Evolutionary conservation across 2,888 invertebrate genomes (phyloP), one percentile per base, ranked within the genome.

Genomic region (Campaea margaritaria): DNA sequence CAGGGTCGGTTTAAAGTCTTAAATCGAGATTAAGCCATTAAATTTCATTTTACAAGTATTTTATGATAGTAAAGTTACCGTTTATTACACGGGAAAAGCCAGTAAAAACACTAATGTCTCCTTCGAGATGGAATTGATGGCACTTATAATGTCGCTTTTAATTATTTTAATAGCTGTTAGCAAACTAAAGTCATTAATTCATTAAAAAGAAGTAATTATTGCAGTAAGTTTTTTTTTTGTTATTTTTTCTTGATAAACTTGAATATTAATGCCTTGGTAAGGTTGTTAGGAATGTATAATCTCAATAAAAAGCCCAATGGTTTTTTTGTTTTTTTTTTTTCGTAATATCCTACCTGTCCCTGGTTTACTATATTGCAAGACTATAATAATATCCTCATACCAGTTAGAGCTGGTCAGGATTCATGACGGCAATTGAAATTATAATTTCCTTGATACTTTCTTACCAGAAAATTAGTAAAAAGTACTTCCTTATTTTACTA

Each of bases 71-170:
- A 77, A 84, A 81, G 78, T 80, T 78, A 76, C 78, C 83, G 81
- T 88, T 88, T 87, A 85, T 85, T 76, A 79, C 78, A 65, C 71
- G 69, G 72, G 77, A 68, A 82, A 80, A 74, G 78, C 76, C 86
- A 79, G 81, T 87, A 86, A 89, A 86, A 90, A 86, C 83, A 82
- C 82, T 85, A 90, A 91, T 82, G 89, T 85, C 85, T 82, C 91
- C 92, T 79, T 76, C 62, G 92, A 91, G 92, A 84, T 80, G 78
- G 82, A 83, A 89, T 89, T 87, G 88, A 91, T 89, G 89, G 85
- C 82, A 81, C 81, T 87, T 86, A 84, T 91, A 91, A 91, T 91
- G 90, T 84, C 81, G 90, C 88, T 92, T 91, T 91, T 92, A 91
- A 92, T 92, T 91, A 90, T 90, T 91, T 87, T 89, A 91, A 92